These are phyloP conservation scores for Chamaetylas fuelleborni DNA, from an alignment of 2,113 vertebrate genomes.

Conservation along the genomic window DNA sequence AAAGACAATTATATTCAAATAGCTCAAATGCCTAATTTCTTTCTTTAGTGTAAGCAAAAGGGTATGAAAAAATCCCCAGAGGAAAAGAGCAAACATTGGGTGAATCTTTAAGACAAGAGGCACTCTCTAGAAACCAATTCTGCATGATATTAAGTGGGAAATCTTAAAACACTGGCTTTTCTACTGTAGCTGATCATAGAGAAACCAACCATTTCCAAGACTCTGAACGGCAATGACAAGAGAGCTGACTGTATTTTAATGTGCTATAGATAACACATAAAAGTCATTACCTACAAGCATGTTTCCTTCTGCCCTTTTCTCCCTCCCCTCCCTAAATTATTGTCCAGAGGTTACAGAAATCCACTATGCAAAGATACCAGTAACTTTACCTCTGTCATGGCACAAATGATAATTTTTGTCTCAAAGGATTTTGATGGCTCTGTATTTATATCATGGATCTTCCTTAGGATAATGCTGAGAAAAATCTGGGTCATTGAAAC, in stretches of 20 bases:
- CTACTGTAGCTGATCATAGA: background rate
- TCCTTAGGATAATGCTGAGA: slow-evolving; percentile 24
- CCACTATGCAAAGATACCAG: background rate
- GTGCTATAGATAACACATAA: background rate
- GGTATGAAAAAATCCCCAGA: background rate
- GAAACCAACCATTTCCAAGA: background rate
- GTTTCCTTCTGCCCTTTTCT: background rate
- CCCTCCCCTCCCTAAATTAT: background rate
- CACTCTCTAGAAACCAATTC: background rate
- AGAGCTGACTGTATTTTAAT: background rate
- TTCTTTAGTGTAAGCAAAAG: background rate
- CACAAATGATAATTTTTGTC: background rate
- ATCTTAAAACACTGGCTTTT: background rate
- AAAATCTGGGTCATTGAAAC: slow-evolving; percentile 44
- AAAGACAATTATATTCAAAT: slow-evolving; percentile 36
- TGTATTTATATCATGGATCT: slow-evolving; percentile 9
- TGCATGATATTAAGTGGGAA: background rate
- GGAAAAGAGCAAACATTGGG: background rate
- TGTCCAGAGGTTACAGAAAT: background rate
- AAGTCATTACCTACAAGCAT: background rate
- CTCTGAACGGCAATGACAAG: background rate
- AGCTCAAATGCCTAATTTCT: background rate
- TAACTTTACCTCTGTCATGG: background rate
- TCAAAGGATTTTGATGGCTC: slow-evolving; percentile 2
- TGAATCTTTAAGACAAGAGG: background rate